Evolutionary conservation across 2,888 invertebrate genomes (phyloP), one percentile per base, ranked within the genome.

Genomic region (Drosophila emarginata): DNA sequence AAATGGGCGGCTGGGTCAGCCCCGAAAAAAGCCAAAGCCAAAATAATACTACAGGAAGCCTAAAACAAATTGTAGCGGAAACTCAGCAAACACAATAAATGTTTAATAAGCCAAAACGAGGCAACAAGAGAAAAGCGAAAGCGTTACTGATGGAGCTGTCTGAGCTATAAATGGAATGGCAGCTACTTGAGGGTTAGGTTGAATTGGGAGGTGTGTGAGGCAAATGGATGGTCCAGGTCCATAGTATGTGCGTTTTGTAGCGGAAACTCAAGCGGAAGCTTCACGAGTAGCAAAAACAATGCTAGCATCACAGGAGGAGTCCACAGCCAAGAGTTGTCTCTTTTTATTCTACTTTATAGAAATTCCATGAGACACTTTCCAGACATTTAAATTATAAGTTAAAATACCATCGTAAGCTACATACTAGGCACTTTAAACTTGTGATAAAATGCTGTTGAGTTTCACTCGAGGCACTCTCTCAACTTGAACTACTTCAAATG

Each of bases 21-120:
- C 18, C 26, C 64, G 66, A 70, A 62, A 67, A 45, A 56, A 70
- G 51, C 63, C 63, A 60, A 70, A 71, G 57, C 54, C 61, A 54
- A 61, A 61, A 50, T 64, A 40, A 75, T 61, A 75, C 67, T 57
- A 63, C 67, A 68, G 77, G 79, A 84, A 77, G 74, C 56, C 84
- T 76, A 74, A 80, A 84, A 78, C 81, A 83, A 87, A 84, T 84
- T 87, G 76, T 84, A 81, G 81, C 83, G 83, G 85, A 84, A 87
- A 74, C 79, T 76, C 73, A 72, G 72, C 77, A 87, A 84, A 84
- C 81, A 87, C 87, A 87, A 84, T 84, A 84, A 84, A 84, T 84
- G 81, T 84, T 84, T 84, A 84, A 84, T 84, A 84, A 86, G 82
- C 87, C 78, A 75, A 80, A 80, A 80, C 74, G 83, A 74, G 74